Percentiles rank a stretch among this genome's conserved stretches.
Evolutionary conservation across 2,888 invertebrate genomes (phyloP).

Genomic region (Cephonodes hylas): DNA sequence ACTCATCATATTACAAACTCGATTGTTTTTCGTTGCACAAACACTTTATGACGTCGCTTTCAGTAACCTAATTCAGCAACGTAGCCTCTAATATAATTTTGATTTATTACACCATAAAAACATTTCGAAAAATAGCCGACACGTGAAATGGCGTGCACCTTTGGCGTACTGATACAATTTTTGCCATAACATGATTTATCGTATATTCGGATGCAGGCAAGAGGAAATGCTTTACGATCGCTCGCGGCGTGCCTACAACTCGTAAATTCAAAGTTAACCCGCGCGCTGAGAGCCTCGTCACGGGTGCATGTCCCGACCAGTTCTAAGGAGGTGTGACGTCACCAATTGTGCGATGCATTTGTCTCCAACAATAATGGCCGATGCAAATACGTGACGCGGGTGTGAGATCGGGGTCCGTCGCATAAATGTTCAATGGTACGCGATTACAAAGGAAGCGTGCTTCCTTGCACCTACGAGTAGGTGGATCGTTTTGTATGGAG

Average conservation of each 20-base stretch:
- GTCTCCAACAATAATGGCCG: constrained; percentile 32
- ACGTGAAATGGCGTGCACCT: not conserved
- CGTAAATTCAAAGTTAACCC: constrained; percentile 60
- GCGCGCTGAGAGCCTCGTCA: constrained; percentile 31
- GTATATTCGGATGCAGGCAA: constrained; percentile 50
- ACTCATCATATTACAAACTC: not conserved
- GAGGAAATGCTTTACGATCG: constrained; percentile 52
- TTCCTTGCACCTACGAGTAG: constrained; percentile 25
- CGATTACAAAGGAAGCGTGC: constrained; percentile 29
- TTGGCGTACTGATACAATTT: not conserved
- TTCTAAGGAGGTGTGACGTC: constrained; percentile 34
- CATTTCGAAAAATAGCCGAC: not conserved
- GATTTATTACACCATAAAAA: not conserved
- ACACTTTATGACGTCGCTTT: not conserved
- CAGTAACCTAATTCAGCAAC: not conserved
- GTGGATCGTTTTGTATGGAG: constrained; percentile 14
- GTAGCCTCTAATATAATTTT: not conserved
- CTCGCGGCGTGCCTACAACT: constrained; percentile 37
- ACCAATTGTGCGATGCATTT: constrained; percentile 40
- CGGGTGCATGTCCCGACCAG: constrained; percentile 60
- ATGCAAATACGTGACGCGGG: constrained; percentile 41
- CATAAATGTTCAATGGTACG: constrained; percentile 27
- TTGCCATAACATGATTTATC: constrained; percentile 36
- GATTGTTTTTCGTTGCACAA: not conserved
- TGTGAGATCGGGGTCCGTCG: constrained; percentile 30